phyloP scores from a whole-genome alignment of 2,113 vertebrate genomes.

The Neolamprologus brichardi region DNA sequence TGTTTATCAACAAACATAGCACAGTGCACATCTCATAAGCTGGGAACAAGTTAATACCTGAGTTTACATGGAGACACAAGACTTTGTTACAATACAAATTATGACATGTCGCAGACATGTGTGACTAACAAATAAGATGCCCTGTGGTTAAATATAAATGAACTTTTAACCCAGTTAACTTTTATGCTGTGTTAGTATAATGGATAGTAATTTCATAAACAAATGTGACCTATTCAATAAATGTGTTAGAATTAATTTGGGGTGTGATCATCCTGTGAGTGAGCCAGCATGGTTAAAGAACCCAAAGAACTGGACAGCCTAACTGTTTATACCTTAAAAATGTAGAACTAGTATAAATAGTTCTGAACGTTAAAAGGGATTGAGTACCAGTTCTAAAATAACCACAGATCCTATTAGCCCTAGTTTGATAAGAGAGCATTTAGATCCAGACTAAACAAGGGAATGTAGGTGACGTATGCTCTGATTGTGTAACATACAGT shows the following conservation, averaged over 20 bases:
- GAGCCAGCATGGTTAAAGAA: neutral
- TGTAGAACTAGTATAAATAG: neutral
- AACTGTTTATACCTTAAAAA: neutral
- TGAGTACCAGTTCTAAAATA: neutral
- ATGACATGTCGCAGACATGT: accelerated
- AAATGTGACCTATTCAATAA: neutral
- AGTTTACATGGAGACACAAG: neutral
- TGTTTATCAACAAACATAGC: neutral
- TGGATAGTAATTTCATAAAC: neutral
- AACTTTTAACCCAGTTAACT: neutral
- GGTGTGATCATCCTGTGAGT: neutral
- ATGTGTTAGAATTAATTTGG: neutral
- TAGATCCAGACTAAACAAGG: neutral
- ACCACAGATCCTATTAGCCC: neutral
- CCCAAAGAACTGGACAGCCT: neutral
- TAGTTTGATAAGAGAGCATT: neutral
- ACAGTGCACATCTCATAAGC: neutral
- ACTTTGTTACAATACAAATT: neutral
- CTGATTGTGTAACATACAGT: neutral
- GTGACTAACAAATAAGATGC: neutral
- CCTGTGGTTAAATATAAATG: neutral
- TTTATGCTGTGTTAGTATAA: neutral
- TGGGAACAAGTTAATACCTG: neutral
- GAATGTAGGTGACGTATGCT: neutral
- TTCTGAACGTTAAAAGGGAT: neutral